A percentile compares a stretch with the other conserved stretches of the same genome.
These are phyloP conservation scores for Microcebus murinus DNA, from an alignment of 2,113 vertebrate species.

Conservation along the genomic window DNA sequence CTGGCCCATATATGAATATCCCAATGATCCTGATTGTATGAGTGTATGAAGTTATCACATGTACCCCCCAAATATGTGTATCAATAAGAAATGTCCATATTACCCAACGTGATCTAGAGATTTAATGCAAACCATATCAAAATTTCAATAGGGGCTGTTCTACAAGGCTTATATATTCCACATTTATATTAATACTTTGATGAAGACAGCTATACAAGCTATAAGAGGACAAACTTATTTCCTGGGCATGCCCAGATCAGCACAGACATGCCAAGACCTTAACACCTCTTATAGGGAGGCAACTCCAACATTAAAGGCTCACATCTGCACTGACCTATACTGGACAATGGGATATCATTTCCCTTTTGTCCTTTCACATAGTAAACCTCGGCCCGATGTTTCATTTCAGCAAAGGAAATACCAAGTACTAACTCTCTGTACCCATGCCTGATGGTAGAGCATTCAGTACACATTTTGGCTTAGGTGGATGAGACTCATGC, in stretches of 20 bases:
- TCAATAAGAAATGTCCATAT: not conserved
- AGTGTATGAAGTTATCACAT: not conserved
- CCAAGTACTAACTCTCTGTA: not conserved
- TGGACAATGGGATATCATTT: not conserved
- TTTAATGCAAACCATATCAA: not conserved
- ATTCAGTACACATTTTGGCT: not conserved
- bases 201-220: not conserved
- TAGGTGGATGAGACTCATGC: not conserved
- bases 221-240: not conserved
- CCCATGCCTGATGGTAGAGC: not conserved
- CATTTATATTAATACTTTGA: not conserved
- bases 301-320: not conserved
- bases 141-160: not conserved
- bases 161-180: not conserved
- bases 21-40: not conserved
- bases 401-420: too few species aligned
- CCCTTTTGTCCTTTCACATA: not conserved
- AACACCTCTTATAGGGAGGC: too few species aligned
- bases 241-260: not conserved
- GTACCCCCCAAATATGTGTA: not conserved
- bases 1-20: not conserved
- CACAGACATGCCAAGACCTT: not conserved
- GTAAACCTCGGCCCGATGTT: not conserved
- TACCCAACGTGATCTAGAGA: not conserved
- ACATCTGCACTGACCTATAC: not conserved